phyloP scores from a whole-genome alignment of 2,113 vertebrate species.

The Gnathonemus echidnorhynchus region DNA sequence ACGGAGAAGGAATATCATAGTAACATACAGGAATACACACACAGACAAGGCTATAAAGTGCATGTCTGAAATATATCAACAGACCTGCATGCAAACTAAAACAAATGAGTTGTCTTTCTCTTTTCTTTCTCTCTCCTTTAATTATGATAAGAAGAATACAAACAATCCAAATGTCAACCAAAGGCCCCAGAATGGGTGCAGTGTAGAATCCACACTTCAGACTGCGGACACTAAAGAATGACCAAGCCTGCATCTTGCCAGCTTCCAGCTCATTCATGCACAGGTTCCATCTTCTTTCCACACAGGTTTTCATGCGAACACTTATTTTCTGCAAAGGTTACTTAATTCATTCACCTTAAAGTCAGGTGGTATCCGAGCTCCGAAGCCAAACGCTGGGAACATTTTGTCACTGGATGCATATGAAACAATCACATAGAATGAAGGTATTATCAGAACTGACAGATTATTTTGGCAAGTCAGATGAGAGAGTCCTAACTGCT shows the following conservation, averaged over 20 bases:
- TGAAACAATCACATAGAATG: constrained; percentile 1
- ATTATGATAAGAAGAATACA: neutral
- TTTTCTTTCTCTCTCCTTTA: neutral
- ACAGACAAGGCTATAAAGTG: neutral
- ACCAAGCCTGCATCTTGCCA: neutral
- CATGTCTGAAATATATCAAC: neutral
- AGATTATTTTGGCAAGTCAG: neutral
- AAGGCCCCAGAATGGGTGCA: neutral
- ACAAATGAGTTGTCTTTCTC: neutral
- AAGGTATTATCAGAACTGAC: constrained; percentile 13
- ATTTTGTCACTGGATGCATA: constrained; percentile 88
- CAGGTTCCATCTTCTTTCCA: neutral
- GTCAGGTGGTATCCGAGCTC: constrained; percentile 89
- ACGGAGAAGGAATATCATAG: constrained; percentile 11
- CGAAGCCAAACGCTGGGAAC: constrained; percentile 97
- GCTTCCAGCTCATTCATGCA: neutral
- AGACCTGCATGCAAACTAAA: neutral
- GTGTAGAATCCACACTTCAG: neutral
- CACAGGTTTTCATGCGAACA: neutral
- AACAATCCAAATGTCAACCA: neutral
- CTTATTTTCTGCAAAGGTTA: neutral
- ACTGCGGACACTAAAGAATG: neutral
- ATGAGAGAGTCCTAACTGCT: neutral
- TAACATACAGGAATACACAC: neutral
- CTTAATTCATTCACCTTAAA: constrained; percentile 76